These are phyloP conservation scores for Anneissia japonica DNA, from an alignment of 35 echinoderm and acorn worm species.

Conservation along the genomic window DNA sequence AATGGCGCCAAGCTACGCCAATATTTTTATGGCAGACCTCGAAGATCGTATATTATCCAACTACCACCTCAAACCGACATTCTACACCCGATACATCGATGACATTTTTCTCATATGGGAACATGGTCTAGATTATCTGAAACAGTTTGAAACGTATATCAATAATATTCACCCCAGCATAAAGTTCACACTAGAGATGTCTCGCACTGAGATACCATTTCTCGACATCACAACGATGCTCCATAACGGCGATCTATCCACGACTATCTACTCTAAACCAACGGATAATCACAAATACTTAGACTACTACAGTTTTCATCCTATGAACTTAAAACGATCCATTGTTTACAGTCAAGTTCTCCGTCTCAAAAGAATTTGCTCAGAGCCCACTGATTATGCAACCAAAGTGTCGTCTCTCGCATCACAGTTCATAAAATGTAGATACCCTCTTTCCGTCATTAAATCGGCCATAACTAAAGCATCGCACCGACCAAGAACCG, in stretches of 20 bases:
- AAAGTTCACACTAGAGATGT: slow-evolving; percentile 30
- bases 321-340: background rate
- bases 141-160: slow-evolving; percentile 3
- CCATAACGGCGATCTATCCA: background rate
- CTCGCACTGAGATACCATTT: background rate
- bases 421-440: too few species aligned
- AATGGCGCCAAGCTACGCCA: slow-evolving; percentile 38
- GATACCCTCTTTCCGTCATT: too few species aligned
- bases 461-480: too few species aligned
- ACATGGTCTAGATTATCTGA: background rate
- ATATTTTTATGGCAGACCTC: slow-evolving; percentile 23
- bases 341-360: slow-evolving; percentile 18
- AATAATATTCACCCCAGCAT: slow-evolving; percentile 18
- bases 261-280: slow-evolving; percentile 18
- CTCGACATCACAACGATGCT: slow-evolving; percentile 7
- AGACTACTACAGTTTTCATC: background rate
- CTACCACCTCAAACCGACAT: slow-evolving; percentile 7
- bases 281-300: background rate
- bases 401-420: too few species aligned
- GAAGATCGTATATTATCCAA: slow-evolving; percentile 7
- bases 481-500: too few species aligned
- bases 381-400: too few species aligned
- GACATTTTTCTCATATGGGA: slow-evolving; percentile 40
- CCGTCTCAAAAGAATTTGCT: background rate
- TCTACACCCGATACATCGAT: slow-evolving; percentile 28